Evolutionary conservation across 2,113 vertebrate genomes (phyloP), one percentile per base, ranked within the genome.

Genomic region (Lipophrys pholis): DNA sequence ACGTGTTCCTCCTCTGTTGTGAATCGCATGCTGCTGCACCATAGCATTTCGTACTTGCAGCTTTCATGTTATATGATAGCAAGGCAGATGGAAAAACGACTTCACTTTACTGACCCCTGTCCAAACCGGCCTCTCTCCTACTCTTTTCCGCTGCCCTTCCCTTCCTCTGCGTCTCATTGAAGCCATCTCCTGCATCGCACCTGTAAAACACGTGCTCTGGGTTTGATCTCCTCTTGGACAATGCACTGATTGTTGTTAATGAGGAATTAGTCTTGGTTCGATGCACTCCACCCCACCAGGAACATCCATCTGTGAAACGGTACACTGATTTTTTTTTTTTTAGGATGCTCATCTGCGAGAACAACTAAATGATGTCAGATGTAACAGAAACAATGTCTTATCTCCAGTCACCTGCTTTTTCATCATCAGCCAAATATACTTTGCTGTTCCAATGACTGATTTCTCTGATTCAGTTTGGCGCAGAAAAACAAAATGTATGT

Each of bases 11-110:
- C 40, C 59, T 54, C 36, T 50, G 59, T 16, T 54, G 38, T 50
- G 78, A 71, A 16, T 36, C 21, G 51, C 5, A 17, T 8, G n/a
- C 12, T 39, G 50, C 45, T 71, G 62, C 36, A 66, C 21, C 12
- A 11, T 50, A 72, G 39, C 39, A 54, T 76, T 76, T 72, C 84
- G 46, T 87, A 86, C 69, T 80, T 75, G 52, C 78, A 72, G 68
- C 73, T 62, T 80, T 76, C 51, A 62, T 75, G 79, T 81, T 74
- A 79, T 83, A 54, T 40, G 9, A 81, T 69, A 58, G 72, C 52
- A 67, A 71, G 77, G 50, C 87, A 86, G 85, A 85, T 91, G 91
- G 81, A 83, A 82, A 30, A 92, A 89, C 7, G 16, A 30, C 67
- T 91, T 86, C 39, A 42, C 73, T 83, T 79, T 55, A 46, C 30